Base-by-base conservation (phyloP, 2,888 invertebrate species). In the Thymelicus lineola region DNA sequence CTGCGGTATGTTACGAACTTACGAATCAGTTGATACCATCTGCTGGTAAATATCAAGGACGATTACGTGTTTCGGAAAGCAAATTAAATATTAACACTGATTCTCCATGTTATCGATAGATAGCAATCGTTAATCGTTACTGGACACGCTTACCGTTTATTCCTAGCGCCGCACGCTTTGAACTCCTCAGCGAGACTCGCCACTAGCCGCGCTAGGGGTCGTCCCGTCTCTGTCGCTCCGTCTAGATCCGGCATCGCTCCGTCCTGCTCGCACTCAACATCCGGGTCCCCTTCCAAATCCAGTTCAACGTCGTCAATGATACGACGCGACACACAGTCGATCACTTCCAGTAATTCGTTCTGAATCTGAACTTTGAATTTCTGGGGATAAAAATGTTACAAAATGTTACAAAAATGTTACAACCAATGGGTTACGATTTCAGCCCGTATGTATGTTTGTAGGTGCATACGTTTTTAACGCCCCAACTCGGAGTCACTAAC, bases 361-460 rank as follows among this genome's bases (percentile, higher is more conserved):
- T 98, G 97, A 88, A 98, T 97, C 86, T 97, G 96, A 50, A 96
- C 95, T 88, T 97, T 97, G 78, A 98, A 95, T 82, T 96, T 96
- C 96, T 97, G 87, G 66, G 85, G 86, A 12, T 55, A 50, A 17
- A 28, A 10, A 15, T 17, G 10, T 17, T 3, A 59, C 17, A 45
- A 28, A 3, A 28, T n/a, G n/a, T n/a, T n/a, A n/a, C n/a, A 50
- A 17, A 28, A 10, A 15, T 17, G 10, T 17, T 3, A 59, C 17
- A 45, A 28, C n/a, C n/a, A 3, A 28, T 28, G 1, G 28, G 3
- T 28, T 28, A 28, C 3, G 28, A 28, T 2, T 28, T 28, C 28
- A 28, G 28, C 28, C 3, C 28, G 20, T 20, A 28, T 28, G 28
- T 28, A 28, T 3, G 5, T 28, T 28, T 28, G 28, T 28, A n/a